These are phyloP conservation scores for Baryphthengus martii DNA, from an alignment of 2,113 vertebrate genomes.

Conservation along the genomic window DNA sequence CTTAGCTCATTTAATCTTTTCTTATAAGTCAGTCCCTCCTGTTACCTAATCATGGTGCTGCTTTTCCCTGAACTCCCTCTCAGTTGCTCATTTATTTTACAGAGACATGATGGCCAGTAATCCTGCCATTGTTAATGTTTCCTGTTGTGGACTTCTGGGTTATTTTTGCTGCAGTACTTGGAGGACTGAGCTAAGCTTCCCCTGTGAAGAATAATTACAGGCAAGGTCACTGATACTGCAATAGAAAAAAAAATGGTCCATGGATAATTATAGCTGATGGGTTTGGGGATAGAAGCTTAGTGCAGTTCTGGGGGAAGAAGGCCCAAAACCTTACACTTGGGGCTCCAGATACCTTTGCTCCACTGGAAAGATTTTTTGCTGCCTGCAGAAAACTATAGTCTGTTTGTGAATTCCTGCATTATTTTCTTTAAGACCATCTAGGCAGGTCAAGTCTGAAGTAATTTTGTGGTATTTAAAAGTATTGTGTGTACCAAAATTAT, in stretches of 20 bases:
- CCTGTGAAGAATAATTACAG: neutral
- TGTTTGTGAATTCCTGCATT: neutral
- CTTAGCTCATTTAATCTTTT: constrained; percentile 38
- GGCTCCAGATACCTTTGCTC: neutral
- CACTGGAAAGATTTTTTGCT: neutral
- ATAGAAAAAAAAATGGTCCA: neutral
- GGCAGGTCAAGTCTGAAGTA: neutral
- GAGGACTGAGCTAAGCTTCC: neutral
- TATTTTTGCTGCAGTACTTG: constrained; percentile 52
- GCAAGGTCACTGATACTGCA: neutral
- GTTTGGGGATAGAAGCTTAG: neutral
- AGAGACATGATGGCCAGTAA: neutral
- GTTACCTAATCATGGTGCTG: neutral
- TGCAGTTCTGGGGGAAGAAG: neutral
- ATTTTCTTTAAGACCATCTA: neutral
- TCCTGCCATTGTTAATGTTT: constrained; percentile 57
- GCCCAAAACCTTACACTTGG: no score
- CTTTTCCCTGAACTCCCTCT: constrained; percentile 15
- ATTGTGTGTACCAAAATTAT: neutral
- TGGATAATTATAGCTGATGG: neutral
- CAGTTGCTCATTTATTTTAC: neutral
- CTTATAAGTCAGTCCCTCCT: neutral
- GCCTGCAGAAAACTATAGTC: neutral
- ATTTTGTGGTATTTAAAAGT: neutral
- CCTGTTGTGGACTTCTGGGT: constrained; percentile 41